Evolutionary conservation across 2,888 invertebrate species (phyloP), one percentile per base, ranked within the genome.

Genomic region (Megastigmus dorsalis): DNA sequence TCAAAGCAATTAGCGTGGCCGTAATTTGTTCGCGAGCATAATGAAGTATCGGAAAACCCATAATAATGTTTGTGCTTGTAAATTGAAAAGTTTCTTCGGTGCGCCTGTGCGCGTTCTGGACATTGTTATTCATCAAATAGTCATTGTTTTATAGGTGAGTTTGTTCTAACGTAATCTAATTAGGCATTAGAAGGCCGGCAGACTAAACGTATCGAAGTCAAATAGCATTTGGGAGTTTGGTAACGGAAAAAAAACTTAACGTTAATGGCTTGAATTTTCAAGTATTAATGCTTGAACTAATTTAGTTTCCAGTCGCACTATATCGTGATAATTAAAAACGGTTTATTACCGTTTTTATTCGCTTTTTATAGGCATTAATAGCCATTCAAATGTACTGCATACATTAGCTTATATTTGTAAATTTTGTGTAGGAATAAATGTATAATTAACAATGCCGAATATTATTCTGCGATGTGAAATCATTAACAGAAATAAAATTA

Each of bases 31-130:
- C 23, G 13, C 20, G 33, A 20, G n/a, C 7, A 20, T 28, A 69
- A 48, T 33, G 30, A 57, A 69, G 60, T 60, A 69, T 69, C n/a
- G 70, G 70, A 55, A 63, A 71, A 63, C 54, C 41, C 43, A 43
- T 71, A 63, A 63, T 63, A 36, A 45, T 45, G 54, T 36, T 62
- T 20, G 23, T 33, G 48, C 26, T 55, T 41, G 38, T 55, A 65
- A 71, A 71, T 71, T 71, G 55, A 65, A 63, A 38, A 63, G 71
- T 48, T 43, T 13, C n/a, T 30, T 28, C 33, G 23, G 36, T 9
- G 55, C 33, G 36, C 13, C 3, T 18, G 6, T 3, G 9, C n/a
- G 13, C 57, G 26, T 48, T 18, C 48, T 59, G 18, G 36, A 18
- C 55, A 10, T 70, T 60, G 33, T 71, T 57, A 71, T 63, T 71